Conservation (phyloP, 1,140 invertebrate species). For the Steinernema feltiae region DNA sequence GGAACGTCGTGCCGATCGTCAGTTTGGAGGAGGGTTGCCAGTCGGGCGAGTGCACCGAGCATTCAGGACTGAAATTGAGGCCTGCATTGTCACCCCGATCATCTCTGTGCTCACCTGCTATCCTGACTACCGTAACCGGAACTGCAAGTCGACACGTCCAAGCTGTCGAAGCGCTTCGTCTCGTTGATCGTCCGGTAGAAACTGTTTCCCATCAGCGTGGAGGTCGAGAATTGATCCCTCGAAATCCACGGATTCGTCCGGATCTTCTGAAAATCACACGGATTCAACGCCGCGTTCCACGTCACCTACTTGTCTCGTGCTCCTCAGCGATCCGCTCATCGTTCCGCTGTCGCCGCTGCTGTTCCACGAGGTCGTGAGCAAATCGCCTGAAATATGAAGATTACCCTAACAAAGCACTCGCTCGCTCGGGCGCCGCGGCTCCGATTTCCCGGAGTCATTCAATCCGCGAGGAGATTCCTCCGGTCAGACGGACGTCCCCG, state of each 20-base stretch:
- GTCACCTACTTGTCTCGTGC: constrained; percentile 4
- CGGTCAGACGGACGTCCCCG: neutral
- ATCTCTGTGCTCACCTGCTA: constrained; percentile 33
- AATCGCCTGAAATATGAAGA: constrained; percentile 2
- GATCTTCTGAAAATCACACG: constrained; percentile 24
- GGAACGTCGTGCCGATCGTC: constrained; percentile 24
- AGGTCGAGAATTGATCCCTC: neutral
- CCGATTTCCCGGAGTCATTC: neutral
- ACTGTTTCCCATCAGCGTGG: neutral
- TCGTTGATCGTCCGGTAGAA: neutral
- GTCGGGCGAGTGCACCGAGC: constrained; percentile 39
- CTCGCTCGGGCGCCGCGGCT: too few species aligned
- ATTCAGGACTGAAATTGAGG: constrained; percentile 31
- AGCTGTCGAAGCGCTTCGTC: constrained; percentile 21
- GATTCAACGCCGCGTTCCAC: neutral
- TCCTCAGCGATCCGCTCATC: constrained; percentile 12
- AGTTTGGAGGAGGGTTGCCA: constrained; percentile 30
- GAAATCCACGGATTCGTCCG: constrained; percentile 31
- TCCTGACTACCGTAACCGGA: constrained; percentile 36
- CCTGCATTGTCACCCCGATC: neutral
- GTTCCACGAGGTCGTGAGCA: neutral
- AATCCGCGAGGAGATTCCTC: neutral
- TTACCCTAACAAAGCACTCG: too few species aligned
- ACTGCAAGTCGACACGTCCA: constrained; percentile 36
- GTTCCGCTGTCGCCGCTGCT: neutral